phyloP scores from a whole-genome alignment of 1,140 invertebrate species.

The Bombyx mandarina region DNA sequence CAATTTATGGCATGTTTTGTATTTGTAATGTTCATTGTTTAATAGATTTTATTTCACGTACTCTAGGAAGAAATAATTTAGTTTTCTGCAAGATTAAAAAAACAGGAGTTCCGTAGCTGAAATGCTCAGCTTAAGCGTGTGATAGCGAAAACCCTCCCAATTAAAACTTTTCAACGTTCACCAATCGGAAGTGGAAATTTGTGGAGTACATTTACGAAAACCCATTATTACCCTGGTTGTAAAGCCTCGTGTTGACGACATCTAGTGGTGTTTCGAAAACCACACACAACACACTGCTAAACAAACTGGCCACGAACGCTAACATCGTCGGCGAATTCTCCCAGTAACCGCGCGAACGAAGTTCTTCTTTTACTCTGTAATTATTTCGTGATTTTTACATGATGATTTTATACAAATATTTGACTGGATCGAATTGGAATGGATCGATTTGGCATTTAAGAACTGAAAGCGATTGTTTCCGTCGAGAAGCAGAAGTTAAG shows the following conservation, averaged over 20 bases:
- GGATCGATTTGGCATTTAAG: too few relatives aligned
- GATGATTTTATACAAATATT: too few relatives aligned
- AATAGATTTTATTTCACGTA: not conserved
- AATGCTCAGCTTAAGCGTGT: not conserved
- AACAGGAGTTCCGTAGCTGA: not conserved
- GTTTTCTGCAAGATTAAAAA: too few relatives aligned
- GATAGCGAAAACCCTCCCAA: not conserved
- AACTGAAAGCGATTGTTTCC: too few relatives aligned
- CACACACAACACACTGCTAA: slow-evolving; percentile 80
- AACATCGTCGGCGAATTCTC: slow-evolving; percentile 70
- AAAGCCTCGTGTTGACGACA: slow-evolving; percentile 52
- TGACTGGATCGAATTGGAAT: too few relatives aligned
- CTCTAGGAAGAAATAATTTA: not conserved
- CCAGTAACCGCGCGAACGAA: slow-evolving; percentile 71
- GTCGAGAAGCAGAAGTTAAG: too few relatives aligned
- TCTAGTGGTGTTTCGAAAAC: slow-evolving; percentile 88
- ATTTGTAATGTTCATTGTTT: too few relatives aligned
- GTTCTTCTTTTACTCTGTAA: slow-evolving; percentile 69
- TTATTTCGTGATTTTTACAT: slow-evolving; percentile 8
- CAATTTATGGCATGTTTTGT: too few relatives aligned
- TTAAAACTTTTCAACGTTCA: too few relatives aligned
- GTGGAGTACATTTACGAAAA: too few relatives aligned
- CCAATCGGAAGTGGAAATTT: too few relatives aligned
- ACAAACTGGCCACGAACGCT: slow-evolving; percentile 79
- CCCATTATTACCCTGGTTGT: slow-evolving; percentile 49